Evolutionary conservation across 2,888 invertebrate genomes (phyloP).

Genomic region (Thymelicus lineola): DNA sequence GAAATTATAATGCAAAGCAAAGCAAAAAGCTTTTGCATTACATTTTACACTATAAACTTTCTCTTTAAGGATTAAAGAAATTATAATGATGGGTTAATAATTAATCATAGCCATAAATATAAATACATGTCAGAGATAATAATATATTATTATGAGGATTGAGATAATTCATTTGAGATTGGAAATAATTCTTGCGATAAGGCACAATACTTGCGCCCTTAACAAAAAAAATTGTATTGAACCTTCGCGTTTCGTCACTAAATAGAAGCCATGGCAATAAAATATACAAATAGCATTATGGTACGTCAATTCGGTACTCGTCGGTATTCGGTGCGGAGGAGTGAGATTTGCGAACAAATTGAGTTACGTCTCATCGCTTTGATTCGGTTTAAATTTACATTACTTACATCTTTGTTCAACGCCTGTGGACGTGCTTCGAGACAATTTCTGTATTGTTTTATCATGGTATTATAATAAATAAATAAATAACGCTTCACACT

Average conservation of each 20-base stretch:
- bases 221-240: background rate
- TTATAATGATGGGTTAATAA: no score
- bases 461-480: no score
- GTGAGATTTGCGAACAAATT: slow-evolving; percentile 27
- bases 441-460: background rate
- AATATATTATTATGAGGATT: no score
- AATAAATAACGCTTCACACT: no score
- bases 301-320: slow-evolving; percentile 17
- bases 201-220: no score
- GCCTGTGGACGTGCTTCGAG: background rate
- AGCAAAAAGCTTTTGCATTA: no score
- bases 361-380: slow-evolving; percentile 21
- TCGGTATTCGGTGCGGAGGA: slow-evolving; percentile 15
- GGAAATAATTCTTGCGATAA: no score
- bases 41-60: no score
- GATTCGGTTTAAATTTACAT: slow-evolving; percentile 32
- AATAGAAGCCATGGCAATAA: background rate
- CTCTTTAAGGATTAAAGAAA: no score
- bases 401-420: slow-evolving; percentile 11
- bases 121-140: no score
- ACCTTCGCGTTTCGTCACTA: background rate
- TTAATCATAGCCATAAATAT: no score
- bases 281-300: slow-evolving; percentile 20
- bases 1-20: no score
- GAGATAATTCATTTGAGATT: background rate